A percentile compares a stretch with the other conserved stretches of the same genome.
These are phyloP conservation scores for Leptinotarsa peninsularis DNA, from an alignment of 2,888 invertebrate species.

Conservation along the genomic window DNA sequence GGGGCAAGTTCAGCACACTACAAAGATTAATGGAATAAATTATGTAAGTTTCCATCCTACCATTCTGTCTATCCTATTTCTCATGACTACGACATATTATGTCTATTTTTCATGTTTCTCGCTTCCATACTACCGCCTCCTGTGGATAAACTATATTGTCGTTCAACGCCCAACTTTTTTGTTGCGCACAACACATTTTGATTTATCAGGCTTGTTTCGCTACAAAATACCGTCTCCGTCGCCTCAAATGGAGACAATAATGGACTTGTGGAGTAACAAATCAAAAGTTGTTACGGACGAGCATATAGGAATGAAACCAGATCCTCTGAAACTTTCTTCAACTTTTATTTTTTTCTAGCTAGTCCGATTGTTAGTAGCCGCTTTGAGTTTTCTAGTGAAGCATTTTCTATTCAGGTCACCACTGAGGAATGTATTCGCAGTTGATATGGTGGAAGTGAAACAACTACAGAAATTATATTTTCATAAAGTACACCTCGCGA, in stretches of 20 bases:
- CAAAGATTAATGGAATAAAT: background rate
- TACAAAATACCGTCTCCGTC: constrained; percentile 2
- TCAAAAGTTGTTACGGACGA: constrained; percentile 35
- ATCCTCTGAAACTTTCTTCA: constrained; percentile 8
- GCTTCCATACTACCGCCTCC: background rate
- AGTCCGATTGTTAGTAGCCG: background rate
- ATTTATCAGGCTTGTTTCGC: constrained; percentile 14
- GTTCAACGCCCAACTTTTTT: constrained; percentile 15
- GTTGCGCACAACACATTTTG: constrained; percentile 13
- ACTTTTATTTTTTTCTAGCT: background rate
- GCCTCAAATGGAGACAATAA: constrained; percentile 34
- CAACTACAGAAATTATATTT: too few relatives aligned
- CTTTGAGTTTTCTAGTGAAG: background rate
- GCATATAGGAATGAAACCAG: constrained; percentile 3
- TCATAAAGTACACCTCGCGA: too few relatives aligned
- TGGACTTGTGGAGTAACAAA: constrained; percentile 43
- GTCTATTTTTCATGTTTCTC: constrained; percentile 9
- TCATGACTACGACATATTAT: background rate
- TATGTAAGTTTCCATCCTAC: background rate
- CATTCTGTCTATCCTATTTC: background rate
- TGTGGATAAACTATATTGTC: constrained; percentile 13
- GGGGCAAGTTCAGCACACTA: background rate
- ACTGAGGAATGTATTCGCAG: too few relatives aligned
- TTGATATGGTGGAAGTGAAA: too few relatives aligned
- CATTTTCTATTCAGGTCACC: background rate